Evolutionary conservation across 2,797 vertebrate genomes (phyloP).

Genomic region (Macropodus opercularis): DNA sequence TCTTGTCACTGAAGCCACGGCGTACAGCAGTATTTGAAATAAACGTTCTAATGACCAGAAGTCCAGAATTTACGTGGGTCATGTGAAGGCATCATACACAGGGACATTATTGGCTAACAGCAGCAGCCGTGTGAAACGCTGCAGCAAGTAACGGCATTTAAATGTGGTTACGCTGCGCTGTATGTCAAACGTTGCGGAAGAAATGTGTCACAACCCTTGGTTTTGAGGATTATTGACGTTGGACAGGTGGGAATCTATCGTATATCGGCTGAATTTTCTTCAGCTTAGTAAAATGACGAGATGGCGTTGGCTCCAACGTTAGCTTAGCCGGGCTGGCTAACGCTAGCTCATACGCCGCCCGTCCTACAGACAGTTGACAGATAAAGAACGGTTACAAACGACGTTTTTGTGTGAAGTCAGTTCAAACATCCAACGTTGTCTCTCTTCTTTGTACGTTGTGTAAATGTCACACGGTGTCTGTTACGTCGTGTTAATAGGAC

Average conservation of each 20-base stretch:
- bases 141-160: neutral
- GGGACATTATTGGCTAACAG: neutral
- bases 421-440: no score
- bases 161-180: neutral
- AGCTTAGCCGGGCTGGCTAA: conserved; percentile 22
- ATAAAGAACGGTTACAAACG: no score
- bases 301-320: conserved; percentile 43
- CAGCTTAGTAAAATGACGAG: conserved; percentile 3
- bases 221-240: neutral
- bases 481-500: no score
- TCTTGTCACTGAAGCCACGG: neutral
- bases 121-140: neutral
- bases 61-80: neutral
- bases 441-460: no score
- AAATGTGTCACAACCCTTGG: neutral
- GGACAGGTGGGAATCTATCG: conserved; percentile 32
- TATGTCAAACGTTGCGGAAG: neutral
- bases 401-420: no score
- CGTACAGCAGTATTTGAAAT: neutral
- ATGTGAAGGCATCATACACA: conserved; percentile 18
- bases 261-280: neutral
- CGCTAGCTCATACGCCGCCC: no score
- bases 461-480: no score
- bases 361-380: no score
- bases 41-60: no score